Conservation (phyloP, 2,113 vertebrate genomes). For the Tetrax tetrax region DNA sequence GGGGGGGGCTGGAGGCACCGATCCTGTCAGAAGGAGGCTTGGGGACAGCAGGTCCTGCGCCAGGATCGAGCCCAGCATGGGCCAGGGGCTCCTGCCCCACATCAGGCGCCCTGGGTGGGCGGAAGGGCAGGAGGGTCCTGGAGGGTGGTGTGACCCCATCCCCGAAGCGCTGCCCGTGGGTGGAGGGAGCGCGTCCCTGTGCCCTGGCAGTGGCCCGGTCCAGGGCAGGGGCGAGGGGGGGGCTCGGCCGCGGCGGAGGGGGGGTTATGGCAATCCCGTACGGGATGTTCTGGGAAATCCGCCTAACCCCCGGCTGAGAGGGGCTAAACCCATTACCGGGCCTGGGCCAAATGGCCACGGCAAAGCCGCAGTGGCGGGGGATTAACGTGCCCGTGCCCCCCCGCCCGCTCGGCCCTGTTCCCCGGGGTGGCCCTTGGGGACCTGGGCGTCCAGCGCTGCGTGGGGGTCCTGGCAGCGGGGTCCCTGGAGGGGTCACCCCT, state of each 20-base stretch:
- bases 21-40: neutral
- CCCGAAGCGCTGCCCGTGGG: rapidly evolving
- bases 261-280: slow-evolving; percentile 42
- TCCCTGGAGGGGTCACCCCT: neutral
- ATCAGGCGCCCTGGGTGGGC: neutral
- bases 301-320: slow-evolving; percentile 48
- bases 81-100: neutral
- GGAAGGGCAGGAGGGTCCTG: neutral
- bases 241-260: neutral
- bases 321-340: slow-evolving; percentile 53
- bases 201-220: neutral
- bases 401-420: rapidly evolving
- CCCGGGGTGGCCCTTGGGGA: neutral
- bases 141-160: neutral
- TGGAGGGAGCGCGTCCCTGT: neutral
- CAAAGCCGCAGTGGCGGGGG: neutral
- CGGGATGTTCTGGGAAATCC: slow-evolving; percentile 70
- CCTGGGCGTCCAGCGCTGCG: rapidly evolving
- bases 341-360: neutral
- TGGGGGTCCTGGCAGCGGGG: rapidly evolving
- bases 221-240: rapidly evolving
- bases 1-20: rapidly evolving
- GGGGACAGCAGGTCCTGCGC: neutral
- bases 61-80: rapidly evolving
- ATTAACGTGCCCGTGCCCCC: neutral